Percentiles rank a stretch among this genome's conserved stretches.
Conservation (phyloP, 2,888 invertebrate species). For the Lysandra bellargus region DNA sequence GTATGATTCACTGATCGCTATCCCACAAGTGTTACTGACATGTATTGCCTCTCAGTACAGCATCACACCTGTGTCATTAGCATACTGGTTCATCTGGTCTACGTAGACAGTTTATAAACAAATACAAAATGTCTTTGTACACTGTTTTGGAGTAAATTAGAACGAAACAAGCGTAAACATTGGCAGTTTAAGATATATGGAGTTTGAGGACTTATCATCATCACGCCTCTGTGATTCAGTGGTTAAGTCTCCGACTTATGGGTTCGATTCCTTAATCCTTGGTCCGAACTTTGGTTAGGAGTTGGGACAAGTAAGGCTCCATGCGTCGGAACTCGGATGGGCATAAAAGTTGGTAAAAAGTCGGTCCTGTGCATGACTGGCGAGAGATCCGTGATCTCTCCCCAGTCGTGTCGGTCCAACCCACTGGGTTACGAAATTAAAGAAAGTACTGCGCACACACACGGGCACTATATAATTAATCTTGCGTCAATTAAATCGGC, state of each 20-base stretch:
- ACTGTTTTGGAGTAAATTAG: slow-evolving; percentile 27
- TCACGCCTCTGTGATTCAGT: neutral
- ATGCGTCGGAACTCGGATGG: too few relatives aligned
- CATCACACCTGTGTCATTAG: slow-evolving; percentile 17
- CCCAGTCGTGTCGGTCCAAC: too few relatives aligned
- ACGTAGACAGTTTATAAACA: slow-evolving; percentile 16
- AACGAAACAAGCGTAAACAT: slow-evolving; percentile 26
- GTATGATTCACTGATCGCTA: neutral
- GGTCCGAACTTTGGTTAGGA: too few relatives aligned
- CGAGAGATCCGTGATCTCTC: too few relatives aligned
- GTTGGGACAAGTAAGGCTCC: too few relatives aligned
- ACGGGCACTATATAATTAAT: too few relatives aligned
- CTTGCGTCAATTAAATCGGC: too few relatives aligned
- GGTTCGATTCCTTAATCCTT: neutral
- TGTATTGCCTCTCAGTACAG: neutral
- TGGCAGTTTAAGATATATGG: slow-evolving; percentile 18
- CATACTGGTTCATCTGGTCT: slow-evolving; percentile 18
- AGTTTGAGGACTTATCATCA: neutral
- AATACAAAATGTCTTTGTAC: slow-evolving; percentile 28
- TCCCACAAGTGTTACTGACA: neutral
- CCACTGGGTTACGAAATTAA: too few relatives aligned
- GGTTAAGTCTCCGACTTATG: neutral
- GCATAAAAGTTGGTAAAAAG: too few relatives aligned
- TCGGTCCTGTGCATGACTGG: too few relatives aligned
- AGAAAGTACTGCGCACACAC: too few relatives aligned